Base-by-base conservation (phyloP, 2,797 vertebrate species). In the Gallinago nigripennis region DNA sequence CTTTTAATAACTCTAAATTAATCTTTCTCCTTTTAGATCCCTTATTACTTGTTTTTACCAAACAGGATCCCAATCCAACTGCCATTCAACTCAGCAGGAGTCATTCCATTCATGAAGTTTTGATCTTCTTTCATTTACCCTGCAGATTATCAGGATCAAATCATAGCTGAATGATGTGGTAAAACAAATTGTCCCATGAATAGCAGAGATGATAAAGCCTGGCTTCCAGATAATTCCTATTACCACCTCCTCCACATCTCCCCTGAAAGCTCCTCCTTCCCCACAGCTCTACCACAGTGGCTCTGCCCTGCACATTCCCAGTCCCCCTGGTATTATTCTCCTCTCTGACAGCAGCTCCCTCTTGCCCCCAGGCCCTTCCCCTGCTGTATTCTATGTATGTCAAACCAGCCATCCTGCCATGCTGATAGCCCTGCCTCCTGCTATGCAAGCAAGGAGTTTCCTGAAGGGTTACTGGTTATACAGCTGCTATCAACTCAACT, bases 1-100 rank as follows among this genome's bases (percentile, higher is more conserved):
- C 48, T 91, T 95, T 94, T 91, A 93, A 95, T 92, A 91, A 76
- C n/a, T 83, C 61, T 92, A 82, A 90, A 82, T 86, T 91, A 88
- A 12, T 73, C 66, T 50, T 87, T 68, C 43, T 51, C 68, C 64
- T 82, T 71, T 92, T 86, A 86, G 71, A 80, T 90, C 57, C 18
- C 60, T 92, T 82, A 70, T 70, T 86, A 76, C 68, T 96, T 91
- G 23, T 80, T 91, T 95, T 94, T 82, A 43, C 70, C 71, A 91
- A 86, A 83, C n/a, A 77, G 1, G 24, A 77, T 82, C 77, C 81
- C 71, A 75, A 11, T 61, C 53, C 77, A 43, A n/a, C 25, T 20
- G 23, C 73, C 60, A 90, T 73, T 94, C 73, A 77, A n/a, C 91
- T 68, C 91, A 64, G 87, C 63, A 76, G 60, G 85, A 92, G 70